A percentile compares a stretch with the other conserved stretches of the same genome.
These are phyloP conservation scores for Lydus trimaculatus DNA, from an alignment of 2,888 invertebrate genomes.

Conservation along the genomic window DNA sequence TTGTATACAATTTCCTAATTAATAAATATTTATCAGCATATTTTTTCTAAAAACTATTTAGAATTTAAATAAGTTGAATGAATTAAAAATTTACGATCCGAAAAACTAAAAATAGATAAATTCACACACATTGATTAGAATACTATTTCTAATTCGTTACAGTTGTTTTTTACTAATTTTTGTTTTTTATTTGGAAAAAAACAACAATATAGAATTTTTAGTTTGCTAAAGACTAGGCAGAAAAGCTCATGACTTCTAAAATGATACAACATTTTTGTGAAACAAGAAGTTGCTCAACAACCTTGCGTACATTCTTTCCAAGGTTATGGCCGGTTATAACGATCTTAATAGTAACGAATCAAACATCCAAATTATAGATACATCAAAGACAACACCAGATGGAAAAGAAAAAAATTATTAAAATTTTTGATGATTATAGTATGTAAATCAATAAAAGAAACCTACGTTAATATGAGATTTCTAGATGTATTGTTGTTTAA, in stretches of 20 bases:
- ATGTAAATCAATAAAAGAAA: neutral
- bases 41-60: neutral
- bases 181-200: neutral
- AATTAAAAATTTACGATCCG: too few relatives aligned
- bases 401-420: too few relatives aligned
- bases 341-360: neutral
- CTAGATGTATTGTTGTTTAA: neutral
- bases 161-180: neutral
- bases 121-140: too few relatives aligned
- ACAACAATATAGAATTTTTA: neutral
- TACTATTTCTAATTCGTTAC: too few relatives aligned
- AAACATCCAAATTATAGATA: neutral
- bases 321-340: conserved; percentile 10
- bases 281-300: conserved; percentile 8
- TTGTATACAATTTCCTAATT: neutral
- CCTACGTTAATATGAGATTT: neutral
- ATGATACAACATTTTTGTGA: too few relatives aligned
- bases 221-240: neutral
- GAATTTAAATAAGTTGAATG: neutral
- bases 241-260: conserved; percentile 2
- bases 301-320: conserved; percentile 12
- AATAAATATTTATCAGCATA: neutral
- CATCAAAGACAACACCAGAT: neutral
- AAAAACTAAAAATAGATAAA: too few relatives aligned
- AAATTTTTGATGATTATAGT: too few relatives aligned